Base-by-base conservation (phyloP, 1,140 invertebrate genomes). In the Hetaerina americana region DNA sequence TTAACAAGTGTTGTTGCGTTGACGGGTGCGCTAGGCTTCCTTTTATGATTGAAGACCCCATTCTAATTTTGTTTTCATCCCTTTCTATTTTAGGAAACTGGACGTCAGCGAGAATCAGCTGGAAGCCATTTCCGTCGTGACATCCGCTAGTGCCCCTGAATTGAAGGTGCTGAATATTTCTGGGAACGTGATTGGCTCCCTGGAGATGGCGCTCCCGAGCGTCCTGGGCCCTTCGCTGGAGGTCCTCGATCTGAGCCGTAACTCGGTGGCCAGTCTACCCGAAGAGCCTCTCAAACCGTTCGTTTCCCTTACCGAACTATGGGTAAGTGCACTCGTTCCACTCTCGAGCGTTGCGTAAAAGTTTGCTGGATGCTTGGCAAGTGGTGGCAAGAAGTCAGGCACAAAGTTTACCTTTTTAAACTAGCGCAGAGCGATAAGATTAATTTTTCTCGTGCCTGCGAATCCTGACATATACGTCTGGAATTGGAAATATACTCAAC, bases 241-340 rank as follows among this genome's bases (percentile, higher is more conserved):
- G 69, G 73, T 77, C 15, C 68, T 80, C 2, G 78, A 80, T 70
- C 71, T 80, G 12, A 78, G 77, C 66, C 85, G 88, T 75, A 95
- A 95, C 79, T 86, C 85, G 68, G 80, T 96, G n/a, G 84, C 85
- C 0, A 85, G 85, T 75, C 83, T 96, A 0, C 86, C 86, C 15
- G 84, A 81, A 57, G 84, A 86, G 18, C 87, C 85, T 79, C 81
- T 89, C 5, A 83, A 85, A 25, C 79, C 83, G 27, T 87, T 95
- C 83, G 90, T 93, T 78, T 93, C 92, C 88, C 81, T 95, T 12
- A 90, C 94, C 0, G 91, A 94, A 78, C 79, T 95, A 0, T 90
- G 91, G 81, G 85, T 87, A 77, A 76, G 73, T 71, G 69, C 68
- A 71, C 2, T n/a, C n/a, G n/a, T n/a, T n/a, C 66, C 8, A 18